Conservation (phyloP, 92 coral and sea anemone genomes). For the Micromussa lordhowensis region DNA sequence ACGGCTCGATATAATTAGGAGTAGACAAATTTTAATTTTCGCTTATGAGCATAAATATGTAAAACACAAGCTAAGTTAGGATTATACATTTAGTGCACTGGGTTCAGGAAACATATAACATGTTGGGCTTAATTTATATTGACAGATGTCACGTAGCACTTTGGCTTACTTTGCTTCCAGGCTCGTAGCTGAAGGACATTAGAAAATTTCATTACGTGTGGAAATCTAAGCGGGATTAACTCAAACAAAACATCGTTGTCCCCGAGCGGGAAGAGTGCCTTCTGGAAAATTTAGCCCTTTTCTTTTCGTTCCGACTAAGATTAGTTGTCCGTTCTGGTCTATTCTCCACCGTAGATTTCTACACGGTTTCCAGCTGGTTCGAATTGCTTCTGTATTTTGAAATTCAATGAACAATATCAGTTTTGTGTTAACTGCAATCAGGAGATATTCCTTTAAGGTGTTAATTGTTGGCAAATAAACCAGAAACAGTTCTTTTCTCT, state of each 20-base stretch:
- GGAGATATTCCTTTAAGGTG: neutral
- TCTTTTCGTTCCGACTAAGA: neutral
- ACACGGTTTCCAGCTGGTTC: neutral
- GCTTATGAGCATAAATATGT: neutral
- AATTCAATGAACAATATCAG: neutral
- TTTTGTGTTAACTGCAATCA: neutral
- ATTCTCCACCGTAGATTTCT: neutral
- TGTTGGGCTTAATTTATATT: constrained; percentile 2
- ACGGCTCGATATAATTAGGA: neutral
- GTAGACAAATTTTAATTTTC: neutral
- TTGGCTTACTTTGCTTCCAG: neutral
- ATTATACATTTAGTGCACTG: neutral
- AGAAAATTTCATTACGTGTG: neutral
- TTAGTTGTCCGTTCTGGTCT: neutral
- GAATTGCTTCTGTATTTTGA: neutral
- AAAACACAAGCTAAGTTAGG: neutral
- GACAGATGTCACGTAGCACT: too few relatives aligned
- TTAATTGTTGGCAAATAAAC: constrained; percentile 4
- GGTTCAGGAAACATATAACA: neutral
- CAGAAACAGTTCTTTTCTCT: neutral
- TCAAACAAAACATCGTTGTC: too few relatives aligned
- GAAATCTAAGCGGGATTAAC: neutral
- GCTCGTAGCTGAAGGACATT: neutral
- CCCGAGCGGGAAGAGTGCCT: too few relatives aligned
- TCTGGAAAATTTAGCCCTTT: neutral